Base-by-base conservation (phyloP, 2,888 invertebrate species). In the Sinodicranocentrus sp. region DNA sequence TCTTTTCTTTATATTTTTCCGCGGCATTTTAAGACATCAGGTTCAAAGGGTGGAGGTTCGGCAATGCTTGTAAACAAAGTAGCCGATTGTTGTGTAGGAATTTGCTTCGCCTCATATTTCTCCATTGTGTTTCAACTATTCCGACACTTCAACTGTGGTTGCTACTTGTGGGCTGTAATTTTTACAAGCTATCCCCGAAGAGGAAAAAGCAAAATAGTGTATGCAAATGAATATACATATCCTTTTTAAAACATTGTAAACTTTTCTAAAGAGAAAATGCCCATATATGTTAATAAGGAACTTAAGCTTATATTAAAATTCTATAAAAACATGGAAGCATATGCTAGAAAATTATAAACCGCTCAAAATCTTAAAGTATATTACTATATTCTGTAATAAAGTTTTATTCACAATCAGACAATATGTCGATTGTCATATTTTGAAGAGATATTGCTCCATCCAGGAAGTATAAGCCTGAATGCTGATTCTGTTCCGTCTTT, bases 81-180 rank as follows among this genome's bases (percentile, higher is more conserved):
- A 25, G 23, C 65, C 76, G 65, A 67, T 75, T 54, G 65, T 52
- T 52, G 48, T 63, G 3, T 2, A 43, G 21, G 33, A 63, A 63
- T 61, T 43, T 23, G 52, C 52, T 52, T 68, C 21, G 48, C 26
- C 54, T 15, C 61, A 28, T 15, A 15, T 61, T 61, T 28, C 17
- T 28, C n/a, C 33, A 52, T 65, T 65, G 28, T 52, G 15, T 17
- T 39, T 8, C 39, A 48, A 5, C 15, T 21, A 15, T 67, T 67
- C 57, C n/a, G n/a, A n/a, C n/a, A n/a, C n/a, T n/a, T 25, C 21
- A n/a, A 28, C 61, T 73, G 39, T 33, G 25, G 65, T 76, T 19
- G 63, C 67, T 75, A 54, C 52, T 67, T 76, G 76, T 76, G 76
- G 76, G 65, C 67, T 65, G 33, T 76, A 54, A 54, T 52, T 52